Evolutionary conservation across 2,888 invertebrate genomes (phyloP).

Genomic region (Macaria notata): DNA sequence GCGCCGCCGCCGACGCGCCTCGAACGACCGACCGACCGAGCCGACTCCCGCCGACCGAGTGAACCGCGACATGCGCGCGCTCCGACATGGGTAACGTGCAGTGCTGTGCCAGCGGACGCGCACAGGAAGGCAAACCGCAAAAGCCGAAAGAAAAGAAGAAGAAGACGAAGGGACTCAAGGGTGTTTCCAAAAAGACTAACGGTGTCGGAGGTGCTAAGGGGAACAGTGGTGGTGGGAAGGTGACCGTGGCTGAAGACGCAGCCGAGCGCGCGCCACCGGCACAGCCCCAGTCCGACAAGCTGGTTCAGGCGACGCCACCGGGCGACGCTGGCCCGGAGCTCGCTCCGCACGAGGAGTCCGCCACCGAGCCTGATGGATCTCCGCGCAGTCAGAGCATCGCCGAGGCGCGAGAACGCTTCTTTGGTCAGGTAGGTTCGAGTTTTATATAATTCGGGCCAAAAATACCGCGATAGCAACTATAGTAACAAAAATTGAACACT

Average conservation of each 20-base stretch:
- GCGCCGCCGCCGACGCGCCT: slow-evolving; percentile 80
- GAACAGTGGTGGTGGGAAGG: slow-evolving; percentile 59
- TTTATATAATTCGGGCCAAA: slow-evolving; percentile 19
- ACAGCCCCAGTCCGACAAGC: slow-evolving; percentile 55
- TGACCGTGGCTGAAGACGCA: slow-evolving; percentile 67
- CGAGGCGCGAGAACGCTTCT: slow-evolving; percentile 73
- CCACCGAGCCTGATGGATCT: slow-evolving; percentile 44
- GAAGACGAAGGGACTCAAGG: slow-evolving; percentile 50
- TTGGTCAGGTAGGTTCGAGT: slow-evolving; percentile 62
- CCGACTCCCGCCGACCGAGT: slow-evolving; percentile 71
- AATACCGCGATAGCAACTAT: slow-evolving; percentile 37
- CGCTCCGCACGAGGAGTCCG: slow-evolving; percentile 32
- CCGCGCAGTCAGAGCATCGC: slow-evolving; percentile 66
- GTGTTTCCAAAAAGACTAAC: slow-evolving; percentile 63
- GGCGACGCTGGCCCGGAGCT: slow-evolving; percentile 38
- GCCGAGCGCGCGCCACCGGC: slow-evolving; percentile 60
- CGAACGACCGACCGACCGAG: slow-evolving; percentile 79
- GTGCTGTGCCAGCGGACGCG: slow-evolving; percentile 79
- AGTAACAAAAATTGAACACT: slow-evolving; percentile 48
- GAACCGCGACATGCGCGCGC: slow-evolving; percentile 76
- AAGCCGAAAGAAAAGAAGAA: slow-evolving; percentile 64
- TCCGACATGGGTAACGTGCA: slow-evolving; percentile 80
- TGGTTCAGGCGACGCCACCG: slow-evolving; percentile 51
- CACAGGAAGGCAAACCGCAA: slow-evolving; percentile 63
- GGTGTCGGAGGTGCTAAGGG: slow-evolving; percentile 63